A percentile compares a stretch with the other conserved stretches of the same genome.
Conservation (phyloP, 1,140 invertebrate genomes). For the Geopemphigus sp. region DNA sequence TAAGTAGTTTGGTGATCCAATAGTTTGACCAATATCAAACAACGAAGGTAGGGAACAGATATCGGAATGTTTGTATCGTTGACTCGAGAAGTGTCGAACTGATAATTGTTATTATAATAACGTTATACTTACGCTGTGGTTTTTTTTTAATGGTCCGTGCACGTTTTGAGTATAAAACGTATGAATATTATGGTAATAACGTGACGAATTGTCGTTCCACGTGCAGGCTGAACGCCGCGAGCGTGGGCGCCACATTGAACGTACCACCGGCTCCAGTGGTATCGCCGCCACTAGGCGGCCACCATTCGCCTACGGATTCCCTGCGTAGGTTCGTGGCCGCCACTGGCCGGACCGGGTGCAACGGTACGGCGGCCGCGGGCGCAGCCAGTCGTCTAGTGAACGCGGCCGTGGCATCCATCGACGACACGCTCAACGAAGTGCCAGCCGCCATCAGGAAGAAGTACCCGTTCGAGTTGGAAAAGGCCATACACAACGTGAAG, state of each 20-base stretch:
- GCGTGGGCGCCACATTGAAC: constrained; percentile 32
- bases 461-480: constrained; percentile 87
- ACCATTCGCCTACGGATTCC: constrained; percentile 72
- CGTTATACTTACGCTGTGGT: too few relatives aligned
- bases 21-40: too few relatives aligned
- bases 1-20: too few relatives aligned
- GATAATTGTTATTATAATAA: too few relatives aligned
- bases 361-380: constrained; percentile 60
- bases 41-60: too few relatives aligned
- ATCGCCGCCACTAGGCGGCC: constrained; percentile 60
- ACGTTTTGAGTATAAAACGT: background rate
- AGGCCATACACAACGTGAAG: constrained; percentile 91
- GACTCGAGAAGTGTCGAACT: too few relatives aligned
- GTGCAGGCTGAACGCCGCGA: constrained; percentile 29
- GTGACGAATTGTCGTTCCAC: background rate
- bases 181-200: too few relatives aligned
- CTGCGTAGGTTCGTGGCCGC: constrained; percentile 61
- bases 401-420: constrained; percentile 63
- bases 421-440: constrained; percentile 77
- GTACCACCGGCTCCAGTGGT: constrained; percentile 11
- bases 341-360: constrained; percentile 60
- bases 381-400: constrained; percentile 38
- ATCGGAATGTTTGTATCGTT: too few relatives aligned
- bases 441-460: constrained; percentile 68
- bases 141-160: background rate